Evolutionary conservation across 2,113 vertebrate genomes (phyloP).

Genomic region (Triplophysa dalaica): DNA sequence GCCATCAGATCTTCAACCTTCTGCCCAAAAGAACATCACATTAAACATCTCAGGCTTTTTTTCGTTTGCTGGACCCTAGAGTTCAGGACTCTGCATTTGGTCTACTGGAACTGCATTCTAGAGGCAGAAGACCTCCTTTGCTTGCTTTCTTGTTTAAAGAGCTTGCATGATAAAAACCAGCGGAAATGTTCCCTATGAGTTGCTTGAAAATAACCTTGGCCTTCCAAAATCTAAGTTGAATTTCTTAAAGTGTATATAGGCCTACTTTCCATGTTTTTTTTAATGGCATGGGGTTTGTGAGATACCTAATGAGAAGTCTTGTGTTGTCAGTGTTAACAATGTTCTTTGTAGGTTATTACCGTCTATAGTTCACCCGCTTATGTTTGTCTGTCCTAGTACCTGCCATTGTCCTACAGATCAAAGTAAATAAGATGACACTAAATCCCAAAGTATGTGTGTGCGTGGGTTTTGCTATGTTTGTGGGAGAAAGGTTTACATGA

Average conservation of each 20-base stretch:
- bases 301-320: constrained; percentile 22
- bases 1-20: background rate
- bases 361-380: constrained; percentile 28
- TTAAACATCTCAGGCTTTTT: background rate
- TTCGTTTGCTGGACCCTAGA: constrained; percentile 25
- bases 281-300: constrained; percentile 13
- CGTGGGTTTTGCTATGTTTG: constrained; percentile 22
- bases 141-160: constrained; percentile 49
- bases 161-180: constrained; percentile 65
- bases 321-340: constrained; percentile 44
- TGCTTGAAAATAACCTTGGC: constrained; percentile 51
- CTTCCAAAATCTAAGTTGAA: constrained; percentile 29
- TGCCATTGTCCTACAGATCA: constrained; percentile 30
- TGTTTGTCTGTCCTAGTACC: constrained; percentile 48
- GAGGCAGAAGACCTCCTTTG: constrained; percentile 25
- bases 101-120: constrained; percentile 54
- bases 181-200: constrained; percentile 46
- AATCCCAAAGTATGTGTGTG: constrained; percentile 26
- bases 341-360: constrained; percentile 48
- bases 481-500: constrained; percentile 2
- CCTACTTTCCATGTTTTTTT: constrained; percentile 34
- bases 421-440: background rate
- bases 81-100: constrained; percentile 40
- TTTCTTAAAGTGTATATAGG: constrained; percentile 42
- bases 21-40: background rate